Evolutionary conservation across 2,888 invertebrate genomes (phyloP).

Genomic region (Volucella zonaria): DNA sequence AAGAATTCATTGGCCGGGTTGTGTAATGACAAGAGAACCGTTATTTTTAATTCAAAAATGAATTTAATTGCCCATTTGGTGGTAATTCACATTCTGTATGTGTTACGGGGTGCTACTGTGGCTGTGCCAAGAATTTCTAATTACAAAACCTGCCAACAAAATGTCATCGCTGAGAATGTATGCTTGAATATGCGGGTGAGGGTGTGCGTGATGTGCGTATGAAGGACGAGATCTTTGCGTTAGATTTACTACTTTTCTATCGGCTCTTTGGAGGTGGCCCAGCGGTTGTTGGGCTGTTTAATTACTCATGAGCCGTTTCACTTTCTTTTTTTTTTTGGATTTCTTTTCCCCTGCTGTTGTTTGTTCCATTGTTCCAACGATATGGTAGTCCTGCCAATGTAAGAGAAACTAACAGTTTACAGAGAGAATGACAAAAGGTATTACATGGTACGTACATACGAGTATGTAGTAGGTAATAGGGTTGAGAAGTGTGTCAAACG

Average conservation of each 20-base stretch:
- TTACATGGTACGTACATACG: background rate
- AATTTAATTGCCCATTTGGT: constrained; percentile 68
- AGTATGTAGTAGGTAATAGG: constrained; percentile 6
- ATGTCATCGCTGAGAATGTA: constrained; percentile 36
- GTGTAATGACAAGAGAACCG: constrained; percentile 67
- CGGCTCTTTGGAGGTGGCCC: constrained; percentile 3
- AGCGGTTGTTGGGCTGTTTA: constrained; percentile 36
- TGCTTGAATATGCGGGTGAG: too few relatives aligned
- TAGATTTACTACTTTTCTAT: constrained; percentile 35
- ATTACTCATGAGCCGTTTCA: constrained; percentile 57
- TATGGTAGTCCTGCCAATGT: constrained; percentile 30
- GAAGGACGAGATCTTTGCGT: constrained; percentile 39
- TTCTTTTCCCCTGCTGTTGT: constrained; percentile 4
- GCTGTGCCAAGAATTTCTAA: constrained; percentile 66
- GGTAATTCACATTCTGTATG: constrained; percentile 39
- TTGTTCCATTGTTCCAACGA: constrained; percentile 26
- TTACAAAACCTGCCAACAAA: constrained; percentile 49
- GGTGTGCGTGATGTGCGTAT: constrained; percentile 52
- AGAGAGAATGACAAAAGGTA: constrained; percentile 4
- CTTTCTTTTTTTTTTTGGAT: constrained; percentile 15
- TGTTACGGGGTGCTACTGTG: constrained; percentile 16
- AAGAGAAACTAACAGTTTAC: constrained; percentile 12
- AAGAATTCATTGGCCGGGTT: background rate
- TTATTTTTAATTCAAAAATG: constrained; percentile 72
- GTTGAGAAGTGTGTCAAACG: constrained; percentile 33